Evolutionary conservation across 2,888 invertebrate genomes (phyloP), one percentile per base, ranked within the genome.

Genomic region (Volucella bombylans): DNA sequence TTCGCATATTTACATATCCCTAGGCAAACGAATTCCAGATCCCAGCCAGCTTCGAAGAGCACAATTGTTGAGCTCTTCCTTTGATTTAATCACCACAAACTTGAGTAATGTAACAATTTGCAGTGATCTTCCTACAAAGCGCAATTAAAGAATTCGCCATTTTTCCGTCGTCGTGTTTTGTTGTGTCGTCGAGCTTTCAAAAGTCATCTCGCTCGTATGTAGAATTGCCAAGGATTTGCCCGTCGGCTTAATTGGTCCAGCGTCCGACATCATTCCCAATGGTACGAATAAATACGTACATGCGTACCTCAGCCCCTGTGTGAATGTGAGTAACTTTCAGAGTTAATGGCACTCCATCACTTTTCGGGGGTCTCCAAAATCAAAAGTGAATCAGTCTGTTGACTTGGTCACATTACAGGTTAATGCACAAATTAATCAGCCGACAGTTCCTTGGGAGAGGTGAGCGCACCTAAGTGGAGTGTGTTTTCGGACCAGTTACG

Each of bases 381-480:
- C 85, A 85, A 85, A 85, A 85, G 85, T 85, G 85, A 85, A 85
- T 85, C 85, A 85, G 81, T 81, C 81, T 85, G 85, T 85, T 85
- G 85, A 85, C 85, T 85, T 81, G 85, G 85, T 81, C 85, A 85
- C 85, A 81, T 85, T 85, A 85, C 81, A 81, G 77, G 81, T 85
- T 81, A 85, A 85, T 85, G 85, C 77, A 77, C 85, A 85, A 85
- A 85, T 85, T 85, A 85, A 85, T 85, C 85, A 81, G 76, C 72
- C 57, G 76, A 81, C 81, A 71, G 76, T 74, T 72, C 55, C 54
- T 54, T 49, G 54, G 23, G 49, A 65, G 64, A 47, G 52, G 6
- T 38, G 73, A 59, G 50, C 39, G 68, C 73, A 69, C 61, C 61
- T 73, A 64, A 67, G 54, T 38, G 45, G 57, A 47, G 72, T 55